Base-by-base conservation (phyloP, 2,888 invertebrate genomes). In the Itoplectis maculator region DNA sequence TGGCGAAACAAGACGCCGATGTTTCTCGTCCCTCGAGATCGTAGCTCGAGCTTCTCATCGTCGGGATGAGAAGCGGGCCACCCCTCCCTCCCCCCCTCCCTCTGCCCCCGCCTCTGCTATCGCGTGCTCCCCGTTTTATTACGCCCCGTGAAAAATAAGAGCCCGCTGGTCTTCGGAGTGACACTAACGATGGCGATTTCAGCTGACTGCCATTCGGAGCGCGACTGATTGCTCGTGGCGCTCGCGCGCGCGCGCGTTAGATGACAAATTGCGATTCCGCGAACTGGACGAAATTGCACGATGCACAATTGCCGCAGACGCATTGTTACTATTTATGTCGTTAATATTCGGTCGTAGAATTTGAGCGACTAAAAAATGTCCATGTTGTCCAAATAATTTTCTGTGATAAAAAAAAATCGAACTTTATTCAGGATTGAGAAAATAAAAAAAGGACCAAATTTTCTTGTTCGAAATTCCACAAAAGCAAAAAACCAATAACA, bases 211-310 rank as follows among this genome's bases (percentile, higher is more conserved):
- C 23, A 70, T 56, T 70, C 56, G 42, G 23, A 56, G 70, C 70
- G 56, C 20, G 56, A 42, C 54, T 20, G 37, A 70, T 56, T 20
- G 51, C n/a, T n/a, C n/a, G n/a, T n/a, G n/a, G n/a, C n/a, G n/a
- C n/a, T n/a, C n/a, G n/a, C n/a, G n/a, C n/a, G 37, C 9, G 20
- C 20, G 54, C 70, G 13, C 9, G 13, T 56, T 15, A 20, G 40
- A 54, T 13, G 69, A 40, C 35, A 54, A 69, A 69, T 69, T 69
- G 54, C 69, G 4, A 69, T 13, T 69, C 68, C 29, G 29, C 5
- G 20, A 51, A 15, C 35, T 35, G 68, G 49, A 15, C n/a, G 29
- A n/a, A 37, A 37, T 49, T 9, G 2, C 35, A 18, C 20, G 20
- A 69, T 40, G 20, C 15, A 18, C 18, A 5, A 20, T 18, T 18